Conservation (phyloP, 2,797 vertebrate genomes). For the Malurus leucopterus region DNA sequence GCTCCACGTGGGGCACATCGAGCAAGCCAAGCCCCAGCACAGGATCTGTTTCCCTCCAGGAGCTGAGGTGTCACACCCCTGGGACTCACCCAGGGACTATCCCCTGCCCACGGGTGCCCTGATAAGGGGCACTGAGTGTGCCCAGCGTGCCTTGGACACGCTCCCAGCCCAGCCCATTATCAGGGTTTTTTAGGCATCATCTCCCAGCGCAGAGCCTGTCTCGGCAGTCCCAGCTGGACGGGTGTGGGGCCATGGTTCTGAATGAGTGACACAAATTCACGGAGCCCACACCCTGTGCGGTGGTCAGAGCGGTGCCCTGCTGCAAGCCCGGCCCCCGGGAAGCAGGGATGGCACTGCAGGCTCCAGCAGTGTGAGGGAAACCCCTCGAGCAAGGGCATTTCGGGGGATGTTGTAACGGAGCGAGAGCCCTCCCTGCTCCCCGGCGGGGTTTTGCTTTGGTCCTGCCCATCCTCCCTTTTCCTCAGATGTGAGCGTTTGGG, state of each 20-base stretch:
- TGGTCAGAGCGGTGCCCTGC: rapidly evolving
- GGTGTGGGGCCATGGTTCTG: rapidly evolving
- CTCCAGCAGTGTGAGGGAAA: conserved; percentile 68
- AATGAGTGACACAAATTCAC: background rate
- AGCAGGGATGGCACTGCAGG: background rate
- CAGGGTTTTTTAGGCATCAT: too few relatives aligned
- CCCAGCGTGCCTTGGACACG: rapidly evolving
- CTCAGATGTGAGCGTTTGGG: conserved; percentile 74
- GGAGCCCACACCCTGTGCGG: rapidly evolving
- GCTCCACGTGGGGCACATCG: rapidly evolving
- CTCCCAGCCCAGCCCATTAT: rapidly evolving
- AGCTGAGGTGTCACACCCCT: rapidly evolving
- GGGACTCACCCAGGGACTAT: background rate
- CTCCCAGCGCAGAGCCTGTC: rapidly evolving
- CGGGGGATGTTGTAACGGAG: conserved; percentile 59
- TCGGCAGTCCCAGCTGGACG: rapidly evolving
- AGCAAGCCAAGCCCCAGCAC: rapidly evolving
- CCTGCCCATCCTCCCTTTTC: background rate
- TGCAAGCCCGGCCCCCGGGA: rapidly evolving
- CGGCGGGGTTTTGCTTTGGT: conserved; percentile 50
- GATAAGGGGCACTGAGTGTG: rapidly evolving
- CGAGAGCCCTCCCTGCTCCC: background rate
- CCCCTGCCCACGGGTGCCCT: background rate
- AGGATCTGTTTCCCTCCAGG: rapidly evolving
- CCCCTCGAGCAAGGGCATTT: conserved; percentile 74